Base-by-base conservation (phyloP, 2,888 invertebrate species). In the Andrena hattorfiana region DNA sequence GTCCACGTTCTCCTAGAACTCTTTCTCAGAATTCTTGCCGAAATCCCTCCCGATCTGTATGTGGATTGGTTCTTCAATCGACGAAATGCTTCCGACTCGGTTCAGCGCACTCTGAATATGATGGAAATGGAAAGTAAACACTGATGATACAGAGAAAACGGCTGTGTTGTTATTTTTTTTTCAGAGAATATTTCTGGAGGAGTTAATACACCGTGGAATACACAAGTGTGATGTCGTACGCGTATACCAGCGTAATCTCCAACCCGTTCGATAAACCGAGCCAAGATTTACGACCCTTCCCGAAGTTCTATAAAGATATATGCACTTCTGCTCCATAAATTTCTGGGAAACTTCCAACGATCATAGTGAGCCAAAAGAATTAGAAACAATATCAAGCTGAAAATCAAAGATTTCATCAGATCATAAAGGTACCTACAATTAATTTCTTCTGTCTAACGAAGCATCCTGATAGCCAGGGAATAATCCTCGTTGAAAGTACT, bases 201-300 rank as follows among this genome's bases (percentile, higher is more conserved):
- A 32, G 30, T 32, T 54, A 54, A 13, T 49, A 68, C 30, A 7
- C 8, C 4, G 16, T 32, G 8, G 51, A 67, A 20, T 20, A 30
- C 20, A 23, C 8, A 32, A 35, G 23, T 42, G 23, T 13, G 16
- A 42, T 35, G 42, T 63, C 42, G 32, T n/a, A 42, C 42, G 23
- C 35, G 63, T 67, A 70, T 32, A 79, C 74, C 70, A 73, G 70
- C 77, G 51, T 78, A 74, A 77, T 71, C 49, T 48, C 28, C 20
- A 26, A 48, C 48, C 48, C 48, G 35, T 20, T 49, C 64, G 64
- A 48, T 66, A 66, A 66, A 66, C 13, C 16, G 16, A 28, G n/a
- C 16, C 26, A 28, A 49, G 48, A 66, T 66, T 66, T 66, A 66
- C 42, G 48, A 23, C 6, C 23, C 28, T 28, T 16, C 7, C 28